Conservation (phyloP, 2,797 vertebrate genomes). For the Brotula barbata region DNA sequence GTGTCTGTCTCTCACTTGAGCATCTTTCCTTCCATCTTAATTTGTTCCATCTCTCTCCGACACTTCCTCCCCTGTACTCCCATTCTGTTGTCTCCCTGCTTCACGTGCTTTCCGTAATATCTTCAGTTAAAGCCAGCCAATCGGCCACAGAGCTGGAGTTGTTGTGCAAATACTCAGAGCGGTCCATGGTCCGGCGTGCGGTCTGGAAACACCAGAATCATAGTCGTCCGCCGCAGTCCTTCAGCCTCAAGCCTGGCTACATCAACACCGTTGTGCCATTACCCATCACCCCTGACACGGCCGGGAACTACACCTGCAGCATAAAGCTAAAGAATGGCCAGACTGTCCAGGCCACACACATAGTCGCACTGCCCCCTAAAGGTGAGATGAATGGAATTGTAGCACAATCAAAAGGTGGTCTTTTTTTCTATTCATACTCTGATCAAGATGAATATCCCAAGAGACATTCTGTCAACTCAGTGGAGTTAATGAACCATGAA, state of each 20-base stretch:
- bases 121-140: conserved; percentile 50
- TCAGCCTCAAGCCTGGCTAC: conserved; percentile 39
- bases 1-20: conserved; percentile 27
- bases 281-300: conserved; percentile 63
- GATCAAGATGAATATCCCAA: conserved; percentile 8
- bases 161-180: conserved; percentile 65
- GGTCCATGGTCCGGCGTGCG: conserved; percentile 51
- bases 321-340: conserved; percentile 68
- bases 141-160: conserved; percentile 50
- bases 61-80: conserved; percentile 6
- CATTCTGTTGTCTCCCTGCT: not conserved
- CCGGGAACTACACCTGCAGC: conserved; percentile 79
- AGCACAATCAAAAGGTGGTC: conserved; percentile 3
- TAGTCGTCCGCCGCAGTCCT: conserved; percentile 11
- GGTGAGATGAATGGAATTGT: conserved; percentile 30
- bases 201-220: conserved; percentile 69
- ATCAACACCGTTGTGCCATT: conserved; percentile 54
- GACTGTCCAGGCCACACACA: conserved; percentile 46
- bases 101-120: conserved; percentile 4
- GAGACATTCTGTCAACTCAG: conserved; percentile 46
- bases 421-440: conserved; percentile 25
- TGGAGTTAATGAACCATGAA: conserved; percentile 52
- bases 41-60: conserved; percentile 29
- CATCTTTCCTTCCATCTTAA: conserved; percentile 16
- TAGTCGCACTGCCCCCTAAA: conserved; percentile 46